phyloP scores from a whole-genome alignment of 2,797 vertebrate species.

The Euphonia xanthogaster region DNA sequence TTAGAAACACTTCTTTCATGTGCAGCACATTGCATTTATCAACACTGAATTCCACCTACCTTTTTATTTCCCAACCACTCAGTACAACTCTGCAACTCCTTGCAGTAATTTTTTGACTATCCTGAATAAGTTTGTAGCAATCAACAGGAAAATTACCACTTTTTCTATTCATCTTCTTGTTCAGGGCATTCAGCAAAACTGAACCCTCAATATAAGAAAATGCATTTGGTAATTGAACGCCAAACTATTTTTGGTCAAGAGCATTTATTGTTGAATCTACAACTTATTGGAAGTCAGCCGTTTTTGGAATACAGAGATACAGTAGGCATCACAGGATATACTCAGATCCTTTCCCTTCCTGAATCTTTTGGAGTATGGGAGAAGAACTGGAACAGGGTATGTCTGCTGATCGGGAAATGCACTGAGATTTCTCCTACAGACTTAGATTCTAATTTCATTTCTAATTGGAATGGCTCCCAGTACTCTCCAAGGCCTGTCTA shows the following conservation, averaged over 20 bases:
- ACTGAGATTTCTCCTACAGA: constrained; percentile 12
- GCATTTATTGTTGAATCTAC: constrained; percentile 48
- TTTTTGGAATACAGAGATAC: constrained; percentile 1
- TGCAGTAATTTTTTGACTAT: background rate
- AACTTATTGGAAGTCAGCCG: constrained; percentile 38
- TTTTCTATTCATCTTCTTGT: background rate
- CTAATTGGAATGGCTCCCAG: constrained; percentile 45
- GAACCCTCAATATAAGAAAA: background rate
- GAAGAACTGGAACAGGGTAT: background rate
- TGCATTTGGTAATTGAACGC: background rate
- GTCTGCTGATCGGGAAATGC: background rate
- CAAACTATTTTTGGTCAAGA: constrained; percentile 49
- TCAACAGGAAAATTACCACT: background rate
- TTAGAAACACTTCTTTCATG: constrained; percentile 1
- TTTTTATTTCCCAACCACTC: background rate
- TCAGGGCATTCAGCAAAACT: constrained; percentile 19
- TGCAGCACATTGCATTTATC: background rate
- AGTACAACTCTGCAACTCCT: background rate
- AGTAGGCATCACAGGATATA: background rate
- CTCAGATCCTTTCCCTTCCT: background rate
- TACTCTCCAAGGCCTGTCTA: constrained; percentile 17
- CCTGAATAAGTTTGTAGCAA: background rate
- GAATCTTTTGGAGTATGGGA: background rate
- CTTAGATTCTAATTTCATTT: constrained; percentile 42
- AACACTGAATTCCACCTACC: background rate